Evolutionary conservation across 2,797 vertebrate species (phyloP).

Genomic region (Pipistrellus kuhlii): DNA sequence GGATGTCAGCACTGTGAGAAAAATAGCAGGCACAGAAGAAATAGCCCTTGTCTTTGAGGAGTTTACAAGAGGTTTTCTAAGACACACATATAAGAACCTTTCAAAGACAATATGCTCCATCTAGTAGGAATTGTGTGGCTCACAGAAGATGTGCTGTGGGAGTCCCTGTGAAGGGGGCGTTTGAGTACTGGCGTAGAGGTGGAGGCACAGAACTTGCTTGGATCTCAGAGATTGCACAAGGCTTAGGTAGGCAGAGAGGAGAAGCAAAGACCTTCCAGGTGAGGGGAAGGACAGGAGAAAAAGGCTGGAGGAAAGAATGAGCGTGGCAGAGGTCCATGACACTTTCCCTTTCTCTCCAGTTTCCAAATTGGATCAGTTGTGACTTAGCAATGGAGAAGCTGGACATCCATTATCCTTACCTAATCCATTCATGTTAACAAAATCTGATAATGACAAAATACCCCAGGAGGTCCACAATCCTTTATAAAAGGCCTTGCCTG

Average conservation of each 20-base stretch:
- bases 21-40: conserved; percentile 56
- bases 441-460: conserved; percentile 24
- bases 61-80: conserved; percentile 66
- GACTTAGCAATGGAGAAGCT: background rate
- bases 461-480: background rate
- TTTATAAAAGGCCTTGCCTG: background rate
- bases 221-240: background rate
- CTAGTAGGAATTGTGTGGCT: conserved; percentile 20
- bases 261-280: background rate
- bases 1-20: conserved; percentile 23
- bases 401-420: background rate
- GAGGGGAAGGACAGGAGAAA: background rate
- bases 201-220: background rate
- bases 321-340: background rate
- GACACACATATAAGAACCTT: conserved; percentile 56
- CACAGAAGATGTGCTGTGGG: background rate
- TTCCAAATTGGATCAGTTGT: background rate
- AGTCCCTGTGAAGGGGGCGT: background rate
- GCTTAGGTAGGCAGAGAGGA: background rate
- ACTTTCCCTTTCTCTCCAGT: background rate
- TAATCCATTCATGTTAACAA: conserved; percentile 9
- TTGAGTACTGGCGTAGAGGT: background rate
- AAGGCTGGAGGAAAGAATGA: background rate
- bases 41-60: conserved; percentile 58
- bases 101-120: conserved; percentile 62